Evolutionary conservation across 2,888 invertebrate species (phyloP), one percentile per base, ranked within the genome.

Genomic region (Acanthococcus lagerstroemiae): DNA sequence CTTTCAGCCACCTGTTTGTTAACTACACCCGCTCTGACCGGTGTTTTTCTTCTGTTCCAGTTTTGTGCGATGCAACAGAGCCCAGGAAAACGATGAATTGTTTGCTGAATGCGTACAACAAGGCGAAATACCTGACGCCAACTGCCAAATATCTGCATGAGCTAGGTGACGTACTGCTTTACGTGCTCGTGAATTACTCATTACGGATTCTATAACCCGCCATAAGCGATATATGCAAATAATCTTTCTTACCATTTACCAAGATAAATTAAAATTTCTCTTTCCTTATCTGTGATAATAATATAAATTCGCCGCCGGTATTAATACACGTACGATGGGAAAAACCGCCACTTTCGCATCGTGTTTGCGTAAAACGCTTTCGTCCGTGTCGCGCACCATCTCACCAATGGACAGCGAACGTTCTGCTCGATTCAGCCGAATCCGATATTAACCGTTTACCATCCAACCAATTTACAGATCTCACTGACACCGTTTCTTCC

Each of bases 71-170:
- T 65, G 65, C 27, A 45, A 65, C 37, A 65, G 21, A 56, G 24
- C 30, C 25, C 45, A 46, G 65, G 56, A 56, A 48, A 56, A 65
- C 55, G 65, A 65, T 65, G 65, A 65, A 65, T 56, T 26, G 55
- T 55, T 65, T 65, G 65, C 56, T 65, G 65, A 65, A 65, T 65
- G 65, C 65, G 12, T 65, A 55, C 65, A 65, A 65, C 48, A 65
- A 65, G 56, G 55, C 65, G 46, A 65, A 65, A 55, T 65, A 65
- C 65, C 55, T 55, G 46, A 55, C 65, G 55, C 65, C 65, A 56
- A 65, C 65, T 46, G 65, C 65, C 46, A 65, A 65, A 65, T 65
- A 65, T 45, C 56, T 65, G 26, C 65, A 65, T 45, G 65, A 30
- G 19, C 48, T 65, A 48, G 65, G 65, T 48, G 65, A 65, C 48